Evolutionary conservation across 2,797 vertebrate genomes (phyloP).

Genomic region (Pterois miles): DNA sequence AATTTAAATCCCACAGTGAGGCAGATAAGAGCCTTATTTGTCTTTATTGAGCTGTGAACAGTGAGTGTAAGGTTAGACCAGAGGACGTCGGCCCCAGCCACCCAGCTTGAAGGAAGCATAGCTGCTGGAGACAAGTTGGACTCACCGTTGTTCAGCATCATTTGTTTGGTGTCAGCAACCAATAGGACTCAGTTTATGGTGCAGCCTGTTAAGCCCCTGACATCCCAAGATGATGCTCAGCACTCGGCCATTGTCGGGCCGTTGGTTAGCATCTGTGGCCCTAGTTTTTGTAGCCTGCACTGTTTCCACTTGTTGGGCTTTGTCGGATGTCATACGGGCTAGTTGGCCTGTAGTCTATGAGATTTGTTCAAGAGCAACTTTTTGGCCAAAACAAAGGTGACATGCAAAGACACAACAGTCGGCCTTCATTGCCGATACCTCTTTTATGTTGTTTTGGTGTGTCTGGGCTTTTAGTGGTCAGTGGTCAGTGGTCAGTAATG

Average conservation of each 20-base stretch:
- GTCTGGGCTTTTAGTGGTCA: background rate
- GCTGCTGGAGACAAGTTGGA: background rate
- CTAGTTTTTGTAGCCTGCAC: no score
- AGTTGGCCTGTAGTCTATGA: no score
- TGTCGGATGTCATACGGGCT: no score
- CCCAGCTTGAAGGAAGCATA: background rate
- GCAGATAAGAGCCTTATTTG: background rate
- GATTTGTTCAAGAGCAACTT: no score
- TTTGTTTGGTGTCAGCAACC: background rate
- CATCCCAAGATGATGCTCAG: fast-evolving
- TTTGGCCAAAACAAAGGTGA: no score
- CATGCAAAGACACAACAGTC: no score
- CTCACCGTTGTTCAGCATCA: background rate
- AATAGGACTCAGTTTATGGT: background rate
- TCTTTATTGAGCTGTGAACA: background rate
- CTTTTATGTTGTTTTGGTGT: no score
- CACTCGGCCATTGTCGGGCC: no score
- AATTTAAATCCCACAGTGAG: background rate
- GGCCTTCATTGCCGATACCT: fast-evolving
- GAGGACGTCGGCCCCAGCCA: no score
- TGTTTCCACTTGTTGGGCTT: no score
- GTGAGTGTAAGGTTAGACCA: background rate
- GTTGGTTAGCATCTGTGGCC: no score
- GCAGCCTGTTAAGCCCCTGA: background rate
- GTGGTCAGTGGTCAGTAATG: no score